Base-by-base conservation (phyloP, 2,797 vertebrate species). In the Gastrophryne carolinensis region DNA sequence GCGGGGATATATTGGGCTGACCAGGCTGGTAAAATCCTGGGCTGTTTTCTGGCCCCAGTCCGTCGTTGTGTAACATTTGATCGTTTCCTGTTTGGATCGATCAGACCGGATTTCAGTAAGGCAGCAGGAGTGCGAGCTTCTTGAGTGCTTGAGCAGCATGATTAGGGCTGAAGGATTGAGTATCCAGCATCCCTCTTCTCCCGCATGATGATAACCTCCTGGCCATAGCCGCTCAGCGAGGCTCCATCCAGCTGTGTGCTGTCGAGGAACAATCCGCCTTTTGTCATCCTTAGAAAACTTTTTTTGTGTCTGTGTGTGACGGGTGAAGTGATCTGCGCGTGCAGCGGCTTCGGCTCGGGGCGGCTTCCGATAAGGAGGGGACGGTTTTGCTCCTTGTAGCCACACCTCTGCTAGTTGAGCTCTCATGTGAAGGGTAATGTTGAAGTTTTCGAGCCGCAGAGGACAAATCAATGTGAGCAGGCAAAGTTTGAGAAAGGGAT, bases 381-480 rank as follows among this genome's bases (percentile, higher is more conserved):
- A 30, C 66, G 54, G 80, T 47, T 71, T 44, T 61, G 52, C 72
- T 50, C 79, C 72, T 34, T 50, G 39, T 69, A 10, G 83, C 85
- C 84, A 73, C 88, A 81, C 88, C 88, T 83, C 86, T 82, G 0
- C 35, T 61, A 1, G 44, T 79, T 79, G 61, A 1, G 21, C 75
- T 79, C 82, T 69, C 1, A 1, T 82, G 83, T 80, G 84, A 88
- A 79, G 81, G 82, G 79, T 79, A 39, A 44, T 75, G 32, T 72
- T 1, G 79, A 78, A 81, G 71, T 82, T 85, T 82, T 1, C 19
- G 27, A 78, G 84, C 84, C 34, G 66, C 77, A 80, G 85, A 86
- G 87, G 86, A 90, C 85, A 92, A 90, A 90, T 85, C 83, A 71
- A 80, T 88, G 83, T 85, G 84, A 86, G 82, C 39, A 71, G 79